A percentile compares a stretch with the other conserved stretches of the same genome.
phyloP scores from a whole-genome alignment of 2,113 vertebrate species.

The Gila orcuttii region DNA sequence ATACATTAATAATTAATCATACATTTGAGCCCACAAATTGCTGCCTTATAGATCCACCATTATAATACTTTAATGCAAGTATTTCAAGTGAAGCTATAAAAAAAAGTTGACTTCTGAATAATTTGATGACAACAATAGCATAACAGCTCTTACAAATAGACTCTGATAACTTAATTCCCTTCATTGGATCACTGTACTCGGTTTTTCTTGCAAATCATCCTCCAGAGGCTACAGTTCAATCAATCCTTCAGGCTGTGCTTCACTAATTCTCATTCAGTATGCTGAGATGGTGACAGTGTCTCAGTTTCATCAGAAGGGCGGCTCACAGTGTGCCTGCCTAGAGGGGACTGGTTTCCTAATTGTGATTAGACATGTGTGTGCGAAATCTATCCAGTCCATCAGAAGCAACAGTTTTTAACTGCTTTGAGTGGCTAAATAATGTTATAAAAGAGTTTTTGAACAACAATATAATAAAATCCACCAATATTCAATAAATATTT shows the following conservation, averaged over 20 bases:
- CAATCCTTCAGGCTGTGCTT: constrained; percentile 35
- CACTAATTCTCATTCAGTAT: constrained; percentile 19
- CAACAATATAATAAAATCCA: background rate
- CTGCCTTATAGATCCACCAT: background rate
- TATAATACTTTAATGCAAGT: background rate
- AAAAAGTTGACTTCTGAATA: background rate
- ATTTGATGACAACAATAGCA: constrained; percentile 25
- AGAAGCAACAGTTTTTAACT: background rate
- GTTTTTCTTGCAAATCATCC: constrained; percentile 18
- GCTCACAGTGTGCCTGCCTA: constrained; percentile 37
- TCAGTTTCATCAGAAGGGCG: constrained; percentile 8
- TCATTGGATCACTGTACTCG: constrained; percentile 44
- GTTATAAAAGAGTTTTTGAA: background rate
- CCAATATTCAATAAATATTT: background rate
- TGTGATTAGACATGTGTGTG: constrained; percentile 43
- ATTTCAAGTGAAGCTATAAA: background rate
- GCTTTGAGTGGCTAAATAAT: background rate
- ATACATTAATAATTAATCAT: background rate
- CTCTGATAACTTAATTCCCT: constrained; percentile 53
- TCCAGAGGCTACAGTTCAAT: constrained; percentile 31
- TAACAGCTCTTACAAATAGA: constrained; percentile 55
- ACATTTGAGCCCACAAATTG: background rate
- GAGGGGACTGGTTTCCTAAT: constrained; percentile 40
- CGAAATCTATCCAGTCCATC: constrained; percentile 12
- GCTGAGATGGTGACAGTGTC: constrained; percentile 15